These are phyloP conservation scores for Myopa tessellatipennis DNA, from an alignment of 2,888 invertebrate species.

Conservation along the genomic window DNA sequence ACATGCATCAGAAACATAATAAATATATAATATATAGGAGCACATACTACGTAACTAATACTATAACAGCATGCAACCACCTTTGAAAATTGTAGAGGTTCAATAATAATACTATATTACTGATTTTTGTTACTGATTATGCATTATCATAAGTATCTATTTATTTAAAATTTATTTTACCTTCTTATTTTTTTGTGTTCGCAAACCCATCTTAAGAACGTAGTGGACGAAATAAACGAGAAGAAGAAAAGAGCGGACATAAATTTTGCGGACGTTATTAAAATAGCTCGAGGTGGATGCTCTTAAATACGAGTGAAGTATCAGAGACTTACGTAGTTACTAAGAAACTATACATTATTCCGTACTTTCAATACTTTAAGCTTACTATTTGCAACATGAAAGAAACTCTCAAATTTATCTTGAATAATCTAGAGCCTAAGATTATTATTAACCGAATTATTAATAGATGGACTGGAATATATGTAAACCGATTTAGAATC, in stretches of 20 bases:
- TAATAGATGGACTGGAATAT: too few relatives aligned
- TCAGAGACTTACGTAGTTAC: too few relatives aligned
- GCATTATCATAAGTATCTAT: constrained; percentile 18
- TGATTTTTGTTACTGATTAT: background rate
- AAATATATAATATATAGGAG: too few relatives aligned
- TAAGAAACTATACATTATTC: too few relatives aligned
- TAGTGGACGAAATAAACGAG: constrained; percentile 10
- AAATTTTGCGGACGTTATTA: background rate
- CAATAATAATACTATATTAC: background rate
- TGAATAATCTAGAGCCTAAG: too few relatives aligned
- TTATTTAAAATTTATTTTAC: constrained; percentile 47
- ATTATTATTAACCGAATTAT: too few relatives aligned
- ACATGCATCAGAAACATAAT: too few relatives aligned
- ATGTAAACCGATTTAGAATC: too few relatives aligned
- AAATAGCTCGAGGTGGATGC: background rate
- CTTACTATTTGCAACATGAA: too few relatives aligned
- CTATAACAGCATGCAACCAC: background rate
- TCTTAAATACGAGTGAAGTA: background rate
- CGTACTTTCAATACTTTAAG: too few relatives aligned
- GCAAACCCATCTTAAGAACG: constrained; percentile 67
- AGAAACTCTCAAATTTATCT: too few relatives aligned
- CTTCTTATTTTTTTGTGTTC: constrained; percentile 69
- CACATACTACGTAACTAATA: too few relatives aligned
- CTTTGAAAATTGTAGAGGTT: background rate
- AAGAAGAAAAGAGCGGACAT: constrained; percentile 3